Evolutionary conservation across 2,113 vertebrate genomes (phyloP).

Genomic region (Sebastes fasciatus): DNA sequence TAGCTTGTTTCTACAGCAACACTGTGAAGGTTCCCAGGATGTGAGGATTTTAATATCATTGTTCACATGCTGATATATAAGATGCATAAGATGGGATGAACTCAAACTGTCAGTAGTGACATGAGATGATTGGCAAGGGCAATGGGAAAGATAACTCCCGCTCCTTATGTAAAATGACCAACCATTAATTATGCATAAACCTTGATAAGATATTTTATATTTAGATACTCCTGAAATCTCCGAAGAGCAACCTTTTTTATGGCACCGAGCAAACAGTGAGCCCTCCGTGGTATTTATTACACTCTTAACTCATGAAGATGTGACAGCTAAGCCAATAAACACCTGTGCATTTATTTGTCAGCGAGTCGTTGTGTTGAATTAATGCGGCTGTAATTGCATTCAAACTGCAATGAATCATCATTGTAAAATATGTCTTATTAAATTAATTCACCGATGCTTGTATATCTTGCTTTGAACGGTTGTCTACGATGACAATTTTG

Average conservation of each 20-base stretch:
- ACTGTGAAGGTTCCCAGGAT: neutral
- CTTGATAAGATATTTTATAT: slow-evolving; percentile 74
- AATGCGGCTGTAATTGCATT: slow-evolving; percentile 21
- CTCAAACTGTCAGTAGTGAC: slow-evolving; percentile 19
- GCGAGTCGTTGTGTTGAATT: neutral
- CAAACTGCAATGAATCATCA: neutral
- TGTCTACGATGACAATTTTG: neutral
- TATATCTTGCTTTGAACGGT: neutral
- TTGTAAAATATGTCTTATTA: neutral
- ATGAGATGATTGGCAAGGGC: slow-evolving; percentile 71
- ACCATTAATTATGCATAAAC: slow-evolving; percentile 73
- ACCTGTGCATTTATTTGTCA: neutral
- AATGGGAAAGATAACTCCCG: slow-evolving; percentile 51
- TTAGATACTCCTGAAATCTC: slow-evolving; percentile 59
- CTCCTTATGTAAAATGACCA: slow-evolving; percentile 71
- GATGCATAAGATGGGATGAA: neutral
- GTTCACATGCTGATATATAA: slow-evolving; percentile 19
- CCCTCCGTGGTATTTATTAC: slow-evolving; percentile 12
- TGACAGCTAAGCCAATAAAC: slow-evolving; percentile 12
- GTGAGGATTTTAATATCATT: slow-evolving; percentile 6
- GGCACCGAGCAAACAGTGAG: slow-evolving; percentile 42
- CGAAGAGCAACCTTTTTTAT: slow-evolving; percentile 33
- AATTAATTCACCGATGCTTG: neutral
- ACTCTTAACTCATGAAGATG: neutral
- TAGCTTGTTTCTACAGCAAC: neutral